A percentile compares a stretch with the other conserved stretches of the same genome.
Evolutionary conservation across 1,140 invertebrate genomes (phyloP).

Genomic region (Musca vetustissima): DNA sequence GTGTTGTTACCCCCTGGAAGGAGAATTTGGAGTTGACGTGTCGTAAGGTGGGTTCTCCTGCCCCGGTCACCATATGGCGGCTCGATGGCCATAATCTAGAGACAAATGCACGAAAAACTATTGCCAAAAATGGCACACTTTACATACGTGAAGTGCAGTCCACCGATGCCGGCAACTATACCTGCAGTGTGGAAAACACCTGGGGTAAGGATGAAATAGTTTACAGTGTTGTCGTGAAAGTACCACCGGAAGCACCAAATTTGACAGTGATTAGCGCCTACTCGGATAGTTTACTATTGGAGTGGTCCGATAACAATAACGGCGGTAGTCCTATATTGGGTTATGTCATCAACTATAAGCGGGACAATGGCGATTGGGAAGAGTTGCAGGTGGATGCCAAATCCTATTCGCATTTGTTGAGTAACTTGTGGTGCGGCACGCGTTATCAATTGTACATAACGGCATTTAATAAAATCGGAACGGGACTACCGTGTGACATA

Average conservation of each 20-base stretch:
- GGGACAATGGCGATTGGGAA: constrained; percentile 87
- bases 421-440: constrained; percentile 84
- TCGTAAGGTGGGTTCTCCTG: constrained; percentile 76
- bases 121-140: constrained; percentile 69
- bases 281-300: constrained; percentile 68
- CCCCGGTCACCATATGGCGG: constrained; percentile 73
- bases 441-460: constrained; percentile 85
- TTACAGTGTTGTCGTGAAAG: constrained; percentile 69
- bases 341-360: constrained; percentile 84
- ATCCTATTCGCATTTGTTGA: constrained; percentile 73
- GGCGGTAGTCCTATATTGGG: constrained; percentile 74
- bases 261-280: constrained; percentile 70
- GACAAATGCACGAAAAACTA: constrained; percentile 67
- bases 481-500: constrained; percentile 83
- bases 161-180: constrained; percentile 86
- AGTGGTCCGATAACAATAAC: constrained; percentile 70
- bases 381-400: constrained; percentile 79
- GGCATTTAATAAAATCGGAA: constrained; percentile 85
- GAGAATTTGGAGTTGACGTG: constrained; percentile 78
- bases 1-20: constrained; percentile 81
- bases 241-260: constrained; percentile 69
- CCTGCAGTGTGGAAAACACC: constrained; percentile 78
- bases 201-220: constrained; percentile 84
- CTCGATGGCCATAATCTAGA: constrained; percentile 71
- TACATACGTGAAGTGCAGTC: constrained; percentile 72